Percentiles rank a stretch among this genome's conserved stretches.
phyloP scores from a whole-genome alignment of 2,888 invertebrate genomes.

The Spodoptera littoralis region DNA sequence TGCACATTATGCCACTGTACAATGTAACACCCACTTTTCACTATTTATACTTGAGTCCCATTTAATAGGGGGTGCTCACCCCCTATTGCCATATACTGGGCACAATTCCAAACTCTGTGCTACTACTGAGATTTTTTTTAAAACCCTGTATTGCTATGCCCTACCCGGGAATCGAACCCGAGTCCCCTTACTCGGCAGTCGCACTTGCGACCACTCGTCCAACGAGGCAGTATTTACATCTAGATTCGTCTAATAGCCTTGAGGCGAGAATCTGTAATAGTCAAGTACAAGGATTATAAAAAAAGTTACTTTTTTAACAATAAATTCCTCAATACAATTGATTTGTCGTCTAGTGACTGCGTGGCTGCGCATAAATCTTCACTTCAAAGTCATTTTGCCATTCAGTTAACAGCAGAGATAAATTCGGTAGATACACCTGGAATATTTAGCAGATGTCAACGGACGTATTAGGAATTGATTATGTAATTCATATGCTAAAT shows the following conservation, averaged over 20 bases:
- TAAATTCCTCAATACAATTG: slow-evolving; percentile 34
- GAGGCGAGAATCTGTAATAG: neutral
- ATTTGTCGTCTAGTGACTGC: slow-evolving; percentile 41
- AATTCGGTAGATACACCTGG: slow-evolving; percentile 39
- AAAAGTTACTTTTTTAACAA: slow-evolving; percentile 19
- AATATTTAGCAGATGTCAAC: slow-evolving; percentile 44
- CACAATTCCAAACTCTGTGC: too few relatives aligned
- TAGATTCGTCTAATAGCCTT: neutral
- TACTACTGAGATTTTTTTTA: too few relatives aligned
- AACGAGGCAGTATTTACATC: too few relatives aligned
- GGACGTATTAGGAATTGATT: slow-evolving; percentile 40
- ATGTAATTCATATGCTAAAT: slow-evolving; percentile 15
- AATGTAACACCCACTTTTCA: too few relatives aligned
- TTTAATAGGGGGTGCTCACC: too few relatives aligned
- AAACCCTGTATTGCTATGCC: too few relatives aligned
- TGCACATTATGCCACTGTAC: too few relatives aligned
- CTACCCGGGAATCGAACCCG: too few relatives aligned
- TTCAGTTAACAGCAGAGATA: slow-evolving; percentile 51
- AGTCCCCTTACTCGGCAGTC: too few relatives aligned
- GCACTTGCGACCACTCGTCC: too few relatives aligned
- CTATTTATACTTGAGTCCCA: too few relatives aligned
- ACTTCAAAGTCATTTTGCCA: slow-evolving; percentile 43
- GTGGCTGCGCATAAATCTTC: slow-evolving; percentile 49
- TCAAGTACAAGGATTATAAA: neutral
- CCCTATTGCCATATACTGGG: too few relatives aligned